These are phyloP conservation scores for Urocitellus parryii DNA, from an alignment of 2,113 vertebrate species.

Conservation along the genomic window DNA sequence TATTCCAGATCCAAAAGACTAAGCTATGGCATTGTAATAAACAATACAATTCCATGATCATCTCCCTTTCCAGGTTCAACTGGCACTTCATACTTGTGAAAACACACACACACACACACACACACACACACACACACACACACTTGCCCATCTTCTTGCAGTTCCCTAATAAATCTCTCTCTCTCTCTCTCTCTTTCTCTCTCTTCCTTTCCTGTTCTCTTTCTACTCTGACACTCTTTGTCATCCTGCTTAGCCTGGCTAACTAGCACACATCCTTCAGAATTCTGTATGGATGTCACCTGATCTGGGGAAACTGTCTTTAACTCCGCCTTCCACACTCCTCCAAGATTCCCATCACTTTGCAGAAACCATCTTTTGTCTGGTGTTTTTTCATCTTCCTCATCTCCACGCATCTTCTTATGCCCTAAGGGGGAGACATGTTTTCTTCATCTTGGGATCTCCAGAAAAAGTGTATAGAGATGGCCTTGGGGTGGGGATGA, in stretches of 20 bases:
- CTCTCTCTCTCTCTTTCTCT: not conserved
- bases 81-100: not conserved
- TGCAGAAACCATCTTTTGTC: not conserved
- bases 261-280: not conserved
- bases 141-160: not conserved
- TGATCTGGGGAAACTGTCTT: not conserved
- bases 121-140: not conserved
- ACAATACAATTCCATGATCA: not conserved
- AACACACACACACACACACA: too few species aligned
- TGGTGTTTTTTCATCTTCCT: not conserved
- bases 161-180: not conserved
- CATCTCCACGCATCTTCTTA: not conserved
- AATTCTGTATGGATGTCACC: not conserved
- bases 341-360: not conserved
- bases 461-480: not conserved
- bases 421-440: not conserved
- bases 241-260: not conserved
- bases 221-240: not conserved
- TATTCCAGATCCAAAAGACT: not conserved
- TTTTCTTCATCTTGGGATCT: not conserved
- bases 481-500: not conserved
- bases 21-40: not conserved
- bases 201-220: not conserved
- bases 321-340: not conserved
- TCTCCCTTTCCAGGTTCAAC: not conserved